Percentiles rank a stretch among this genome's conserved stretches.
Conservation (phyloP, 37 sponge, comb jelly and placozoan species). For the Halichondria panicea region DNA sequence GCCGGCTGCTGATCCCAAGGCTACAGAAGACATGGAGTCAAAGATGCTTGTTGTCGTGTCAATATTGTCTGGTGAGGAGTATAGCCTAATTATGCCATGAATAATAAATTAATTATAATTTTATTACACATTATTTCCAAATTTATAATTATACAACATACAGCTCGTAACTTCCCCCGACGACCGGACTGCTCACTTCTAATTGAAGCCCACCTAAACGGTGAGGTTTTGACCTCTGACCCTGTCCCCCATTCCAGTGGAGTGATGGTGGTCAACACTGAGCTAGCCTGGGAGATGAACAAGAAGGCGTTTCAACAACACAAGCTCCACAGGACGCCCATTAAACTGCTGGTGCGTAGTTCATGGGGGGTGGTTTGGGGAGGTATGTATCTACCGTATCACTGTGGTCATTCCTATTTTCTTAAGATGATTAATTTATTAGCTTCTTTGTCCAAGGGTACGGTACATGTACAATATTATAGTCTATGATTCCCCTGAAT, state of each 20-base stretch:
- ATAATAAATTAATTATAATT: neutral
- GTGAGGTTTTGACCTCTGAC: constrained; percentile 69
- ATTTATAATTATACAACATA: neutral
- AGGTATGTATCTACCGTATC: neutral
- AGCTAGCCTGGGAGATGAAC: constrained; percentile 92
- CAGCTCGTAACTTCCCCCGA: constrained; percentile 79
- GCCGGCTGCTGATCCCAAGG: no score
- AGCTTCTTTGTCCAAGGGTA: no score
- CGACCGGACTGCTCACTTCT: constrained; percentile 51
- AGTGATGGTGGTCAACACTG: constrained; percentile 23
- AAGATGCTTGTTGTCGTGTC: constrained; percentile 20
- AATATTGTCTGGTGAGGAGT: constrained; percentile 18
- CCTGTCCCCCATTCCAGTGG: constrained; percentile 50
- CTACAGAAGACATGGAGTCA: neutral
- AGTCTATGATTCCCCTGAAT: no score
- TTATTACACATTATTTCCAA: neutral
- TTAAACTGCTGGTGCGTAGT: constrained; percentile 81
- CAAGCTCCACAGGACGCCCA: constrained; percentile 88
- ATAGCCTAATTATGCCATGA: neutral
- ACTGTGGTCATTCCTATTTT: neutral
- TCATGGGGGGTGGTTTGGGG: neutral
- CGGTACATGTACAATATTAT: no score
- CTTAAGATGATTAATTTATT: no score
- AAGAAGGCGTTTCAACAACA: constrained; percentile 82
- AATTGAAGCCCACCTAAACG: constrained; percentile 72